Base-by-base conservation (phyloP, 2,888 invertebrate genomes). In the Saturnia japonica region DNA sequence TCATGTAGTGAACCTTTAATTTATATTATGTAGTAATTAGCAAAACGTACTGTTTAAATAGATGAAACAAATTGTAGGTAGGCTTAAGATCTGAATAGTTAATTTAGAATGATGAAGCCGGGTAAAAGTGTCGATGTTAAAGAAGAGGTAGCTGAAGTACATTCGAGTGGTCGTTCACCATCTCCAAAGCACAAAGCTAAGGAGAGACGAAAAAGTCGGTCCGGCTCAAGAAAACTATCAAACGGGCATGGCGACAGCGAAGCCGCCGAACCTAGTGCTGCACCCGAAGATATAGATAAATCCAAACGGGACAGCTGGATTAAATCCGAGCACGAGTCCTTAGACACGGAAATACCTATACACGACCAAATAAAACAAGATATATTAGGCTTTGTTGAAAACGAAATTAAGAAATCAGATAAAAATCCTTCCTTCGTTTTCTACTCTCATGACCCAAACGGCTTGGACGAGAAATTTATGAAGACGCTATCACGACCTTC, bases 291-390 rank as follows among this genome's bases (percentile, higher is more conserved):
- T 6, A 47, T 22, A n/a, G 93, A 92, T 7, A 94, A 89, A 76
- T 79, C 89, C 0, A 94, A 91, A 79, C 82, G 91, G 11, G 94
- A 94, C 66, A 93, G 87, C 74, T 94, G 94, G 94, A 89, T 91
- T 43, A 90, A 92, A 74, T 93, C 94, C 0, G 94, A 94, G 77
- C 90, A 94, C 71, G 94, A 95, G 74, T 95, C 95, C 0, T 85
- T 95, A 25, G 95, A 95, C 74, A 91, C 92, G 1, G 95, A 95
- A 78, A 80, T 94, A 40, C 95, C 95, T 67, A 95, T 95, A 57
- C 95, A 95, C 76, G 94, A 94, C 71, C 94, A 94, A 82, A 90
- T 94, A 68, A 94, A 94, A 78, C 92, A 92, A 84, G 94, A 92
- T 68, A 94, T 94, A 62, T 76, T 94, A 73, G 94, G 94, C 11